Percentiles rank a stretch among this genome's conserved stretches.
Evolutionary conservation across 1,140 invertebrate species (phyloP).

Genomic region (Drosophila jambulina): DNA sequence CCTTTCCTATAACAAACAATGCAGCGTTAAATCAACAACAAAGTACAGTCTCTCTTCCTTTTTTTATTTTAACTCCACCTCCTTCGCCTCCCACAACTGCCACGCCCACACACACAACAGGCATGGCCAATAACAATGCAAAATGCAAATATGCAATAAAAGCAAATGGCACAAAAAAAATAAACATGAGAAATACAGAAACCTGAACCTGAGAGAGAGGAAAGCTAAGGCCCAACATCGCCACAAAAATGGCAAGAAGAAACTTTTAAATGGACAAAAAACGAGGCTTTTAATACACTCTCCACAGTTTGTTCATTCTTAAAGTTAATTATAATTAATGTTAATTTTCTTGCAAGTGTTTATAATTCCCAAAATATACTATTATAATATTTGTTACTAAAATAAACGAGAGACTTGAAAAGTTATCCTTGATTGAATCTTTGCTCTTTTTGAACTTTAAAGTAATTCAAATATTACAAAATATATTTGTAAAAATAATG

Average conservation of each 20-base stretch:
- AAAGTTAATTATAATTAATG: neutral
- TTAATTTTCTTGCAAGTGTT: neutral
- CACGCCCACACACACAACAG: conserved; percentile 17
- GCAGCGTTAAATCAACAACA: conserved; percentile 62
- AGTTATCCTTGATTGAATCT: neutral
- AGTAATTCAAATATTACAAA: neutral
- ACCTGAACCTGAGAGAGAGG: conserved; percentile 2
- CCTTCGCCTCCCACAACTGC: conserved; percentile 10
- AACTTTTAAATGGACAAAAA: conserved; percentile 4
- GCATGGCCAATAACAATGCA: conserved; percentile 76
- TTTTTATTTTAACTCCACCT: conserved; percentile 11
- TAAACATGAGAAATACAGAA: conserved; percentile 26
- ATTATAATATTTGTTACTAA: no score
- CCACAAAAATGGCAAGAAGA: conserved; percentile 19
- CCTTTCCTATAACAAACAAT: conserved; percentile 43
- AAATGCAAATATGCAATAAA: conserved; percentile 79
- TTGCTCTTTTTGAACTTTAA: neutral
- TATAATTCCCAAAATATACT: neutral
- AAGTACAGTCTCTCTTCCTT: conserved; percentile 35
- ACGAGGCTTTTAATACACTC: conserved; percentile 18
- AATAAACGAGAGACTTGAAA: neutral
- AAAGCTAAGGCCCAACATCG: neutral
- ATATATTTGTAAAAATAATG: neutral
- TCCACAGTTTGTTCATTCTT: neutral
- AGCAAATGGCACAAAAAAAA: conserved; percentile 54